Percentiles rank a stretch among this genome's conserved stretches.
phyloP scores from a whole-genome alignment of 2,888 invertebrate genomes.

The Leptopilina syphax region DNA sequence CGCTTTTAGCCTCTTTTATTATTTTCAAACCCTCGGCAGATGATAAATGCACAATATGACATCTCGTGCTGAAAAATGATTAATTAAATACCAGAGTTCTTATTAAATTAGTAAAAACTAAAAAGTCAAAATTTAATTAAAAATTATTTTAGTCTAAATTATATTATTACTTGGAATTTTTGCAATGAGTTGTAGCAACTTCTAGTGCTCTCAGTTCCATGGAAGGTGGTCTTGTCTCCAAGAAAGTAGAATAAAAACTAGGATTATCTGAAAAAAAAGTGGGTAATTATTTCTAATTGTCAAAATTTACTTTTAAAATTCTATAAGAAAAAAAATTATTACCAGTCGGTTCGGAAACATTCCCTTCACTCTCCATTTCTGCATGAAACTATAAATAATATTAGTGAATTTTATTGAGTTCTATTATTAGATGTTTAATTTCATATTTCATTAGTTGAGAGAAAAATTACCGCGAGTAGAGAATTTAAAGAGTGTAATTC shows the following conservation, averaged over 20 bases:
- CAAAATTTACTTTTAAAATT: not conserved
- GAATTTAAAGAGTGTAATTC: constrained; percentile 81
- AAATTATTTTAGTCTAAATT: not conserved
- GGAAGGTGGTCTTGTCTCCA: constrained; percentile 81
- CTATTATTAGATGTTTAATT: constrained; percentile 13
- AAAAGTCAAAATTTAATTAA: constrained; percentile 10
- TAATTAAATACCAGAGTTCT: too few relatives aligned
- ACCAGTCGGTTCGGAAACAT: constrained; percentile 38
- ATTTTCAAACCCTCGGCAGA: constrained; percentile 80
- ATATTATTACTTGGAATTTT: constrained; percentile 78
- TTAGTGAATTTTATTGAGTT: constrained; percentile 23
- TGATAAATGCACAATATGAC: constrained; percentile 85
- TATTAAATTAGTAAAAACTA: too few relatives aligned
- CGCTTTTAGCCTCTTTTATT: constrained; percentile 79
- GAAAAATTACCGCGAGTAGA: constrained; percentile 80
- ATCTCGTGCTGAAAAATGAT: constrained; percentile 78
- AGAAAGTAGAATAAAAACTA: constrained; percentile 81
- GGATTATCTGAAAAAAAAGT: constrained; percentile 75
- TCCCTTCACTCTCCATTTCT: constrained; percentile 79
- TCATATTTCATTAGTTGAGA: not conserved
- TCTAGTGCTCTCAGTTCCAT: constrained; percentile 85
- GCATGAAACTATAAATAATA: constrained; percentile 83
- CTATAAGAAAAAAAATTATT: not conserved
- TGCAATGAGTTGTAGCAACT: constrained; percentile 80
- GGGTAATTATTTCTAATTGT: constrained; percentile 43